phyloP scores from a whole-genome alignment of 1,140 invertebrate species.

The Acromyrmex charruanus region DNA sequence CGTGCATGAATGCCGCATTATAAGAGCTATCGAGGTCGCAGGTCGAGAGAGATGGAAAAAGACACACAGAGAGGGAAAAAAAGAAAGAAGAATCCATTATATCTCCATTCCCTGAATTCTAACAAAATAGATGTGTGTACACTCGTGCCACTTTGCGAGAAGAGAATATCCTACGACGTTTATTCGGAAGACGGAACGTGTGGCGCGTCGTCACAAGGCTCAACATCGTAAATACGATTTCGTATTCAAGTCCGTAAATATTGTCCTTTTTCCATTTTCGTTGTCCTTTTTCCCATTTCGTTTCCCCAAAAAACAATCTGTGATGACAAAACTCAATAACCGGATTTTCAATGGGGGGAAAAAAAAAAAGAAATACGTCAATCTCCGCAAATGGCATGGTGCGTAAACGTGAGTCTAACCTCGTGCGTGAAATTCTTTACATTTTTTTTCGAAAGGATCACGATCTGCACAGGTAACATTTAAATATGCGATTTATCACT shows the following conservation, averaged over 20 bases:
- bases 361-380: background rate
- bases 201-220: background rate
- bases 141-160: slow-evolving; percentile 18
- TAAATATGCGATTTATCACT: slow-evolving; percentile 43
- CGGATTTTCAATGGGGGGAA: background rate
- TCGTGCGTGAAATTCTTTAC: slow-evolving; percentile 20
- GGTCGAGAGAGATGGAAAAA: background rate
- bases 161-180: slow-evolving; percentile 35
- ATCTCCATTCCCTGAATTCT: slow-evolving; percentile 26
- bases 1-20: slow-evolving; percentile 51
- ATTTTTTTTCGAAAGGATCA: slow-evolving; percentile 20
- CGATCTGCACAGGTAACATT: slow-evolving; percentile 25
- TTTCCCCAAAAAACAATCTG: background rate
- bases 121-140: slow-evolving; percentile 50
- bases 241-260: background rate
- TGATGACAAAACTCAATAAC: slow-evolving; percentile 22
- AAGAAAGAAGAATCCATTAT: background rate
- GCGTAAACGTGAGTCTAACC: background rate
- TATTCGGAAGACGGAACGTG: slow-evolving; percentile 30
- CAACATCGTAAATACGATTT: slow-evolving; percentile 40
- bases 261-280: background rate
- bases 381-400: background rate
- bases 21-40: slow-evolving; percentile 19
- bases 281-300: background rate
- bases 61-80: background rate